A percentile compares a stretch with the other conserved stretches of the same genome.
phyloP scores from a whole-genome alignment of 2,888 invertebrate genomes.

The Nomada goodeniana region DNA sequence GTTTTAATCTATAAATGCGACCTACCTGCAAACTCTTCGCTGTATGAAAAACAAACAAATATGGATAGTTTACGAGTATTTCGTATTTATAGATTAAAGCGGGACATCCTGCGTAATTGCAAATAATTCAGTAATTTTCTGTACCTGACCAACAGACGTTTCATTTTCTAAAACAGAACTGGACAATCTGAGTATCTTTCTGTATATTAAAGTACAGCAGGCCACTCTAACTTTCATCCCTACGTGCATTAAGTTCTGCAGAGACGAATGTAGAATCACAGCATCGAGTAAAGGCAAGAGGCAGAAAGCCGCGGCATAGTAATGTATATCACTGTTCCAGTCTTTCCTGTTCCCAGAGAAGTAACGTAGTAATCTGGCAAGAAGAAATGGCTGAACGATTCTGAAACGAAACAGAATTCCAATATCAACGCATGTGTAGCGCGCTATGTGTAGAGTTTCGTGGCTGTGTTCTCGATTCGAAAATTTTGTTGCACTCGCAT shows the following conservation, averaged over 20 bases:
- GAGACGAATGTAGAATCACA: slow-evolving; percentile 87
- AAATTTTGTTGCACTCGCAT: not conserved
- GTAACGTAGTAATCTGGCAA: slow-evolving; percentile 71
- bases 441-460: not conserved
- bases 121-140: not conserved
- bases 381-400: slow-evolving; percentile 79
- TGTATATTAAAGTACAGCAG: slow-evolving; percentile 89
- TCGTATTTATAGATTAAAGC: no score
- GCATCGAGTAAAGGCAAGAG: slow-evolving; percentile 73
- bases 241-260: slow-evolving; percentile 87
- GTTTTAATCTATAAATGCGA: no score
- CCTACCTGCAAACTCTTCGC: no score
- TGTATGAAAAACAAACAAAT: no score
- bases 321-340: slow-evolving; percentile 81
- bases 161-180: slow-evolving; percentile 87
- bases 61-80: no score
- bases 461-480: not conserved
- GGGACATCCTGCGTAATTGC: no score
- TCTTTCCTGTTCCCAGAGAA: slow-evolving; percentile 72
- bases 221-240: slow-evolving; percentile 90
- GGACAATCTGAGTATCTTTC: slow-evolving; percentile 91
- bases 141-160: slow-evolving; percentile 89
- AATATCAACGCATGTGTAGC: not conserved
- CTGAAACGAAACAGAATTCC: slow-evolving; percentile 65
- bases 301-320: slow-evolving; percentile 83